Percentiles rank a stretch among this genome's conserved stretches.
phyloP scores from a whole-genome alignment of 2,797 vertebrate species.

The Anguilla obscura region DNA sequence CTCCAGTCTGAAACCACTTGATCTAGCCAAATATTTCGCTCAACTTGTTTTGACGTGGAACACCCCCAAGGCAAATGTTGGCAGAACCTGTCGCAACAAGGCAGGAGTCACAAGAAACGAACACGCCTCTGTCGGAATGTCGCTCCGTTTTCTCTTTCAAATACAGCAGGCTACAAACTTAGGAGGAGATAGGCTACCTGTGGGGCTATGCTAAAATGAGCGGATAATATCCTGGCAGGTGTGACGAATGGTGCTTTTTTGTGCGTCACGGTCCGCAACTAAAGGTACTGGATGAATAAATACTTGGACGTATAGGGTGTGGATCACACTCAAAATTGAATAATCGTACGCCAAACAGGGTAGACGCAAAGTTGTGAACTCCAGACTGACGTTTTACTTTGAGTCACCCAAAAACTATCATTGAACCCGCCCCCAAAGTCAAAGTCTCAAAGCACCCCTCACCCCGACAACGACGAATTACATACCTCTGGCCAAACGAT shows the following conservation, averaged over 20 bases:
- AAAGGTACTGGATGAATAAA: not conserved
- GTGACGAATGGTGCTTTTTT: not conserved
- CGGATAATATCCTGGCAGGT: not conserved
- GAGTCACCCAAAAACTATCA: not conserved
- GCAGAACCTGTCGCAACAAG: conserved; percentile 20
- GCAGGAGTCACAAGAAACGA: not conserved
- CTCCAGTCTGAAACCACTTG: not conserved
- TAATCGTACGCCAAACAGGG: not conserved
- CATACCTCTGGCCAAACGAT: not conserved
- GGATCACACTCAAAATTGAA: not conserved
- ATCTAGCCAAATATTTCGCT: conserved; percentile 5
- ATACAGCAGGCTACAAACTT: not conserved
- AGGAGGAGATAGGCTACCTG: not conserved
- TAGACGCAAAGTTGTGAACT: not conserved
- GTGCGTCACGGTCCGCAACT: not conserved
- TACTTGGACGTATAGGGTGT: not conserved
- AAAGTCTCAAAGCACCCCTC: not conserved
- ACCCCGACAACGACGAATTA: not conserved
- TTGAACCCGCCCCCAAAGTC: not conserved
- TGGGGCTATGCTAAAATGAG: not conserved
- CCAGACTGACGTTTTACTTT: not conserved
- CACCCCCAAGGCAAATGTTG: conserved; percentile 21
- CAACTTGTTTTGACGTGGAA: conserved; percentile 17
- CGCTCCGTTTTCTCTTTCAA: conserved; percentile 4
- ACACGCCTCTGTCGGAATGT: conserved; percentile 21